These are phyloP conservation scores for Camptogramma bilineatum DNA, from an alignment of 2,888 invertebrate genomes.

Conservation along the genomic window DNA sequence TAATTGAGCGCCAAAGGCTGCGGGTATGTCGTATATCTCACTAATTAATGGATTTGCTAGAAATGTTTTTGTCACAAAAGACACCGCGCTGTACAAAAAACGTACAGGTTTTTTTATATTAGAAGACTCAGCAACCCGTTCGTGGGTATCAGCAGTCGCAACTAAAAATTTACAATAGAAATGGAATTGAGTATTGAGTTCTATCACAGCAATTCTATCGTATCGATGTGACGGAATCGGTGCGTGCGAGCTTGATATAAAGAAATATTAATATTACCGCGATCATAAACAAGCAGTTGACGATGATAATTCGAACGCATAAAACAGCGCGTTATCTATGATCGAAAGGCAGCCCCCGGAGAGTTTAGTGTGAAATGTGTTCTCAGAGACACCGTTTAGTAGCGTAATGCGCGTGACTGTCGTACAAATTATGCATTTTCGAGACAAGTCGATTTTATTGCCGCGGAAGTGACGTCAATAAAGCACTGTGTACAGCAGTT, in stretches of 20 bases:
- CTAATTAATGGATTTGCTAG: constrained; percentile 84
- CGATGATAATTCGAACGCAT: constrained; percentile 81
- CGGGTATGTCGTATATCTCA: constrained; percentile 79
- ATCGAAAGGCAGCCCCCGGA: constrained; percentile 73
- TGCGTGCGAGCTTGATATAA: constrained; percentile 75
- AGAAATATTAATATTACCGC: constrained; percentile 79
- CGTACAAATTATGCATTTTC: constrained; percentile 84
- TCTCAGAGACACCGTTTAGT: constrained; percentile 84
- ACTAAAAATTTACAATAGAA: constrained; percentile 41
- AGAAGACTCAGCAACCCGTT: constrained; percentile 48
- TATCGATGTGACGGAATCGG: constrained; percentile 49
- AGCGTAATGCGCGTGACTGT: constrained; percentile 82
- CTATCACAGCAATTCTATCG: constrained; percentile 43
- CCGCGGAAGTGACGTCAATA: constrained; percentile 83
- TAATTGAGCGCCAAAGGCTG: constrained; percentile 77
- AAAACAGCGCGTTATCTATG: constrained; percentile 82
- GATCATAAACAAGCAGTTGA: constrained; percentile 78
- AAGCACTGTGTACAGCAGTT: constrained; percentile 80
- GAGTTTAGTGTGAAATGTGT: constrained; percentile 84
- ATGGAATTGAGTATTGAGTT: constrained; percentile 38
- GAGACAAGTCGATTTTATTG: constrained; percentile 83
- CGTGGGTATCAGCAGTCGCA: constrained; percentile 32
- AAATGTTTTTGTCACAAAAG: constrained; percentile 76
- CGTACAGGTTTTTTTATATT: constrained; percentile 48
- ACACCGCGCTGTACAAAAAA: constrained; percentile 73